Conservation (phyloP, 1,140 invertebrate genomes). For the Stegodyphus dumicola region DNA sequence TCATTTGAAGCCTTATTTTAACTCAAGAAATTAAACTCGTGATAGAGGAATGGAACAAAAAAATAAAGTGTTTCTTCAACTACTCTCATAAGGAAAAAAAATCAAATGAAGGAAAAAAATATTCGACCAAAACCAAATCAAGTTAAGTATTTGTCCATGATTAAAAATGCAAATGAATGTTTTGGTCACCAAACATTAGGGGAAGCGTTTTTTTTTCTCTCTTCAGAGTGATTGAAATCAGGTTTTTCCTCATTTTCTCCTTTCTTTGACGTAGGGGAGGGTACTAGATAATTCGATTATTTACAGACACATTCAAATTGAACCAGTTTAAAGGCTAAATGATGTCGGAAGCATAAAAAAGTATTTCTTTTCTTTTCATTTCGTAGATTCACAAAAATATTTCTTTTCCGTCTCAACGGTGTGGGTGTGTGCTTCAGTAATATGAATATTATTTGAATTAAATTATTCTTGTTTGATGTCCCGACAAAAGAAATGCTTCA, state of each 20-base stretch:
- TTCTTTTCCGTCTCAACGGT: conserved; percentile 9
- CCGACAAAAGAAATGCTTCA: conserved; percentile 46
- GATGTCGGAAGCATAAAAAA: conserved; percentile 34
- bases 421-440: conserved; percentile 21
- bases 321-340: conserved; percentile 59
- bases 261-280: conserved; percentile 8
- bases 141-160: conserved; percentile 60
- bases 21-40: conserved; percentile 56
- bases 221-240: conserved; percentile 46
- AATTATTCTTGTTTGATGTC: conserved; percentile 49
- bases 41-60: conserved; percentile 23
- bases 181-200: conserved; percentile 60
- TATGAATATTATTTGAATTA: conserved; percentile 51
- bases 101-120: conserved; percentile 19
- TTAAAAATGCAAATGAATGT: conserved; percentile 61
- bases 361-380: conserved; percentile 22
- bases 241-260: conserved; percentile 46
- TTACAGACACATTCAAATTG: conserved; percentile 61
- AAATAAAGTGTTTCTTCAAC: conserved; percentile 23
- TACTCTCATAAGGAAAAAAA: conserved; percentile 23
- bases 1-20: conserved; percentile 42
- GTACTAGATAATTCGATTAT: conserved; percentile 55
- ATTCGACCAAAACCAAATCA: conserved; percentile 52
- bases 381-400: neutral
- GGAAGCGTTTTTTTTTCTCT: conserved; percentile 28